Percentiles rank a stretch among this genome's conserved stretches.
Conservation (phyloP, 2,888 invertebrate genomes). For the Baccha elongata region DNA sequence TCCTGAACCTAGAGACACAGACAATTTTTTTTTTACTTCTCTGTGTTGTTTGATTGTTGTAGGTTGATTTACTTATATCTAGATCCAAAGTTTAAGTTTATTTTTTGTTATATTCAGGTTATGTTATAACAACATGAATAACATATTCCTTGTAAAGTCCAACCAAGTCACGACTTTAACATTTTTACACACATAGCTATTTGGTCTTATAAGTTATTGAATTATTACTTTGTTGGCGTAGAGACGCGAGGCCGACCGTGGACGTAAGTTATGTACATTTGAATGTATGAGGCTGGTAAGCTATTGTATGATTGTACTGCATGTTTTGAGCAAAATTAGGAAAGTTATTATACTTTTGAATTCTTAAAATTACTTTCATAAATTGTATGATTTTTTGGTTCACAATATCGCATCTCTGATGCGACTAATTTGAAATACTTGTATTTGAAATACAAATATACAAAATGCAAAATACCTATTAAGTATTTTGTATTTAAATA, state of each 20-base stretch:
- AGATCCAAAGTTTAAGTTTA: constrained; percentile 37
- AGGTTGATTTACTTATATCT: constrained; percentile 44
- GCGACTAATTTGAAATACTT: too few species aligned
- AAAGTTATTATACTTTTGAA: too few species aligned
- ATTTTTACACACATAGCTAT: constrained; percentile 81
- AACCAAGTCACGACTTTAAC: constrained; percentile 81
- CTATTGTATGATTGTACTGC: constrained; percentile 13
- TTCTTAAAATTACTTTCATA: too few species aligned
- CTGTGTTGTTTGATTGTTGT: constrained; percentile 52
- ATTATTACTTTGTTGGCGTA: constrained; percentile 66
- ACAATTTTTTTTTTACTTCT: not conserved
- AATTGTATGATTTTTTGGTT: too few species aligned
- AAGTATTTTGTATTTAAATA: too few species aligned
- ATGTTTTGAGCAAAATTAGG: too few species aligned
- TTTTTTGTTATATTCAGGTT: constrained; percentile 41
- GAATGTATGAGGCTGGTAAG: constrained; percentile 2
- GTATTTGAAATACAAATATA: too few species aligned
- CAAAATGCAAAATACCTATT: too few species aligned
- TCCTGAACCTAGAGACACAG: constrained; percentile 38
- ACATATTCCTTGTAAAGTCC: constrained; percentile 67
- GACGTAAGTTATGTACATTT: not conserved
- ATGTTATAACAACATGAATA: constrained; percentile 65
- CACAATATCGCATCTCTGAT: too few species aligned
- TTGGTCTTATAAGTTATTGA: constrained; percentile 72
- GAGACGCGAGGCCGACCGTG: constrained; percentile 33